Percentiles rank a stretch among this genome's conserved stretches.
These are phyloP conservation scores for Eubasilissa regina DNA, from an alignment of 1,140 invertebrate genomes.

Conservation along the genomic window DNA sequence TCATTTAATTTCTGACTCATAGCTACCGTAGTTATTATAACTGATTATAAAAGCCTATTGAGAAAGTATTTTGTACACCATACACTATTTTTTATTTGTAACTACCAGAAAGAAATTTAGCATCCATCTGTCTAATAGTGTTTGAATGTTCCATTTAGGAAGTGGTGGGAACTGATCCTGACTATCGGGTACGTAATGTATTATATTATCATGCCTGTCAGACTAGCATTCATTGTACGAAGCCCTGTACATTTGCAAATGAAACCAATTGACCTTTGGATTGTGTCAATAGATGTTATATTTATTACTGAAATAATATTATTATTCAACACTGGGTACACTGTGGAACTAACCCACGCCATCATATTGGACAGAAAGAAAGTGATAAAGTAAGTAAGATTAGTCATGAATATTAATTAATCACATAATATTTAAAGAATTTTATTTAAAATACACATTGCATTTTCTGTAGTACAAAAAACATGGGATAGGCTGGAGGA, in stretches of 20 bases:
- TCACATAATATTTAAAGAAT: too few relatives aligned
- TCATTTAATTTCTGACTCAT: too few relatives aligned
- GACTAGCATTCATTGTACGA: conserved; percentile 5
- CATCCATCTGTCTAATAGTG: too few relatives aligned
- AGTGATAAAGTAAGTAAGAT: conserved; percentile 29
- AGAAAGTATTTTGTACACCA: too few relatives aligned
- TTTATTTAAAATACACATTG: too few relatives aligned
- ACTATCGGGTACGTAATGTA: background rate
- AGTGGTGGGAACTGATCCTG: conserved; percentile 20
- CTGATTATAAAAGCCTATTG: too few relatives aligned
- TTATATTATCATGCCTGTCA: background rate
- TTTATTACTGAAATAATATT: conserved; percentile 30
- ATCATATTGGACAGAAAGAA: conserved; percentile 39
- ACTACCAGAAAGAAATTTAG: too few relatives aligned
- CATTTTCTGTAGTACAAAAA: too few relatives aligned
- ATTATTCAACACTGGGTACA: conserved; percentile 36
- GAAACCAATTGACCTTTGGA: background rate
- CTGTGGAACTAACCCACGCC: background rate
- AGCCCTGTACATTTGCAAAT: background rate
- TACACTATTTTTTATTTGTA: too few relatives aligned
- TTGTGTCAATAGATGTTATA: conserved; percentile 28
- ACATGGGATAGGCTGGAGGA: too few relatives aligned
- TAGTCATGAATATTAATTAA: too few relatives aligned
- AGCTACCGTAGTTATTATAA: too few relatives aligned
- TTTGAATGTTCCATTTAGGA: background rate